Percentiles rank a stretch among this genome's conserved stretches.
phyloP scores from a whole-genome alignment of 2,113 vertebrate genomes.

The Lamprotornis superbus region DNA sequence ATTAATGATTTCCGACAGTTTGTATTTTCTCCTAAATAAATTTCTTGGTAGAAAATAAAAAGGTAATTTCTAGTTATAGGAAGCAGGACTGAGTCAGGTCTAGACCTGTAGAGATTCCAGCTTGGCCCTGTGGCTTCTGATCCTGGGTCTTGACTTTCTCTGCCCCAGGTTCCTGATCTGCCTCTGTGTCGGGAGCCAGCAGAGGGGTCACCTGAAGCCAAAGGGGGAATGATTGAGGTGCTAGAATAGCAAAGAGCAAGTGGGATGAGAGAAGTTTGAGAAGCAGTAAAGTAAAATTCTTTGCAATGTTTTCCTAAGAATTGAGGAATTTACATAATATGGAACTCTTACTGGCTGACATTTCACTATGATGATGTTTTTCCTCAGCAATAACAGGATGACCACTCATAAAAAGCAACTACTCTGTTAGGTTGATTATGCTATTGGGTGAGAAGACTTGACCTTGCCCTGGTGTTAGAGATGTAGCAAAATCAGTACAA shows the following conservation, averaged over 20 bases:
- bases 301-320: background rate
- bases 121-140: background rate
- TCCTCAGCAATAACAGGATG: background rate
- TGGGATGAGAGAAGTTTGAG: background rate
- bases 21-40: background rate
- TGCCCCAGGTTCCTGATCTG: background rate
- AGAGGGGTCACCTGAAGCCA: background rate
- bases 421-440: background rate
- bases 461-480: background rate
- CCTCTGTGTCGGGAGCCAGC: background rate
- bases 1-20: background rate
- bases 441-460: background rate
- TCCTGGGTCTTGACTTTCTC: background rate
- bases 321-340: background rate
- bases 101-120: background rate
- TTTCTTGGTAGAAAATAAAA: background rate
- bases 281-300: background rate
- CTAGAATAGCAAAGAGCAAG: background rate
- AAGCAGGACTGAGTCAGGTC: background rate
- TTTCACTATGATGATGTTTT: background rate
- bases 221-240: rapidly evolving
- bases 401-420: background rate
- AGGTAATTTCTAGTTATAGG: background rate
- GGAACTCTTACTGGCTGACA: background rate
- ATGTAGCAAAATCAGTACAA: background rate